Evolutionary conservation across 2,888 invertebrate genomes (phyloP).

Genomic region (Bembecia ichneumoniformis): DNA sequence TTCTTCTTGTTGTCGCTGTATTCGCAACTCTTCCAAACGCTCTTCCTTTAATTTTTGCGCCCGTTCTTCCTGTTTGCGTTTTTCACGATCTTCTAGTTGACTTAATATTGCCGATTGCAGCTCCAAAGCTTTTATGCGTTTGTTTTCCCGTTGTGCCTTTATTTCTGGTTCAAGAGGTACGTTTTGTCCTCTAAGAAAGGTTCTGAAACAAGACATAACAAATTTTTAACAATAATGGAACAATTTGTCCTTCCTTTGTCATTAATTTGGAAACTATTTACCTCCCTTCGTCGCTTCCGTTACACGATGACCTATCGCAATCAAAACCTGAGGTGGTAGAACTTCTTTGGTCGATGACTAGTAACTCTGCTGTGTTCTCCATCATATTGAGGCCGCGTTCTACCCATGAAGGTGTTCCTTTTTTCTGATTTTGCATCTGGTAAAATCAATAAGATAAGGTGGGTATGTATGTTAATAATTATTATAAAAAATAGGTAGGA

Average conservation of each 20-base stretch:
- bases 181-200: conserved; percentile 89
- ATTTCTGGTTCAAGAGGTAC: conserved; percentile 85
- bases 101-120: conserved; percentile 88
- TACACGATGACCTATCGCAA: conserved; percentile 57
- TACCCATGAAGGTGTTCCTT: conserved; percentile 71
- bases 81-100: conserved; percentile 88
- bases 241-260: too few relatives aligned
- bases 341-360: conserved; percentile 72
- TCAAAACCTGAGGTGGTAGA: conserved; percentile 57
- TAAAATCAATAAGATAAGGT: too few relatives aligned
- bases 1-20: conserved; percentile 80
- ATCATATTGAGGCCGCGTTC: conserved; percentile 71
- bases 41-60: conserved; percentile 83
- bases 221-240: background rate
- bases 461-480: too few relatives aligned
- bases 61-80: conserved; percentile 80
- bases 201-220: conserved; percentile 43
- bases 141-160: conserved; percentile 84
- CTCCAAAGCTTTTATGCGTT: conserved; percentile 86
- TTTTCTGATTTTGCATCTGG: conserved; percentile 65
- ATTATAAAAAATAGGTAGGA: background rate
- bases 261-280: conserved; percentile 16
- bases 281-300: conserved; percentile 65
- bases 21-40: conserved; percentile 82
- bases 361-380: conserved; percentile 64